These are phyloP conservation scores for Cosmia pyralina DNA, from an alignment of 2,888 invertebrate genomes.

Conservation along the genomic window DNA sequence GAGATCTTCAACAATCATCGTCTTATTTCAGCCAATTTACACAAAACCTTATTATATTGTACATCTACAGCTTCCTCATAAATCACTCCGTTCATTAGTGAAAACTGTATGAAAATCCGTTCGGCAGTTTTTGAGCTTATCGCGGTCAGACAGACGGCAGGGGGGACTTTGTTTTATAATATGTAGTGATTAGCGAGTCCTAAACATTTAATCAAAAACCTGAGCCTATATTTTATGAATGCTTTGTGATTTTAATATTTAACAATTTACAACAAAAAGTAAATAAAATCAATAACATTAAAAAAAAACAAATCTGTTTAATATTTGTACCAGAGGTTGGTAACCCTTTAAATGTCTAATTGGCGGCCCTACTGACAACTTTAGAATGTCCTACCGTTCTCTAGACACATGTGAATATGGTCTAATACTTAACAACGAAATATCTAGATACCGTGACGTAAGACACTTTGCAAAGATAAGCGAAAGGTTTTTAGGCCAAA, in stretches of 20 bases:
- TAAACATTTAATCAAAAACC: neutral
- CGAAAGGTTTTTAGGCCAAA: conserved; percentile 61
- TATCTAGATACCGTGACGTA: conserved; percentile 59
- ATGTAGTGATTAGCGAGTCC: neutral
- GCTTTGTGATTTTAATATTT: neutral
- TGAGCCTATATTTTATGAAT: neutral
- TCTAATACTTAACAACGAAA: conserved; percentile 53
- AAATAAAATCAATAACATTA: neutral
- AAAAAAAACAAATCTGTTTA: neutral
- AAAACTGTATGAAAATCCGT: too few relatives aligned
- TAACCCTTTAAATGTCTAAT: neutral
- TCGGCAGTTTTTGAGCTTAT: too few relatives aligned
- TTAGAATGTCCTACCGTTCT: conserved; percentile 67
- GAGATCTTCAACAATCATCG: too few relatives aligned
- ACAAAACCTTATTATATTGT: too few relatives aligned
- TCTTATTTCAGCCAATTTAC: too few relatives aligned
- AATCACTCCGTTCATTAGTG: too few relatives aligned
- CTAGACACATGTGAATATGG: conserved; percentile 61
- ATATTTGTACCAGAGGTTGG: neutral
- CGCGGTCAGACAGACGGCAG: too few relatives aligned
- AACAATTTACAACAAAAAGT: neutral
- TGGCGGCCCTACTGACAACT: conserved; percentile 49
- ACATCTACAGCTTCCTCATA: too few relatives aligned
- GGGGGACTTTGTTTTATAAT: too few relatives aligned
- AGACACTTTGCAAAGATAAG: conserved; percentile 58